Evolutionary conservation across 1,140 invertebrate genomes (phyloP).

Genomic region (Asobara japonica): DNA sequence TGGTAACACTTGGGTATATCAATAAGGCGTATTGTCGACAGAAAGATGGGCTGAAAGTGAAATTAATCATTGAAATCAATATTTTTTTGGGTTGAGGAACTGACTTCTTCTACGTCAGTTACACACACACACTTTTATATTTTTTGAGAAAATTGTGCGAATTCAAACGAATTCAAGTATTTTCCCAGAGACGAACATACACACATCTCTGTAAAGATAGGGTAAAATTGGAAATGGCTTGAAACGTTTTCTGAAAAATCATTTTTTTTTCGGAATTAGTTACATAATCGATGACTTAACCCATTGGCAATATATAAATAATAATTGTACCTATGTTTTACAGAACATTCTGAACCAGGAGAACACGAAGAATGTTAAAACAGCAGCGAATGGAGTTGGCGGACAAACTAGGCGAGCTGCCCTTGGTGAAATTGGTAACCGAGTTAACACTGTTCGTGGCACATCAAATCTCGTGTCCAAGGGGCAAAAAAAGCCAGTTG

Average conservation of each 20-base stretch:
- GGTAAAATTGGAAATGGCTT: too few species aligned
- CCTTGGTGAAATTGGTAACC: conserved; percentile 63
- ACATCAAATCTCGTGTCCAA: conserved; percentile 44
- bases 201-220: too few species aligned
- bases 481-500: conserved; percentile 39
- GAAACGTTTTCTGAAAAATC: not conserved
- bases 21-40: not conserved
- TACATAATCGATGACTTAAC: not conserved
- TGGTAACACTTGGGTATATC: not conserved
- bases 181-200: too few species aligned
- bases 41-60: not conserved
- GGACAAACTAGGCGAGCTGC: conserved; percentile 53
- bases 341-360: conserved; percentile 58
- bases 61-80: not conserved
- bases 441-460: conserved; percentile 52
- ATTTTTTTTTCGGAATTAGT: conserved; percentile 9
- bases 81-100: too few species aligned
- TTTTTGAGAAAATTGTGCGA: too few species aligned
- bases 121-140: too few species aligned
- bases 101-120: too few species aligned
- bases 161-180: too few species aligned
- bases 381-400: conserved; percentile 38
- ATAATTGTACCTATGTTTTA: too few species aligned
- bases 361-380: conserved; percentile 56
- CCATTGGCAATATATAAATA: not conserved